These are phyloP conservation scores for Eumerus sabulonum DNA, from an alignment of 2,888 invertebrate genomes.

Conservation along the genomic window DNA sequence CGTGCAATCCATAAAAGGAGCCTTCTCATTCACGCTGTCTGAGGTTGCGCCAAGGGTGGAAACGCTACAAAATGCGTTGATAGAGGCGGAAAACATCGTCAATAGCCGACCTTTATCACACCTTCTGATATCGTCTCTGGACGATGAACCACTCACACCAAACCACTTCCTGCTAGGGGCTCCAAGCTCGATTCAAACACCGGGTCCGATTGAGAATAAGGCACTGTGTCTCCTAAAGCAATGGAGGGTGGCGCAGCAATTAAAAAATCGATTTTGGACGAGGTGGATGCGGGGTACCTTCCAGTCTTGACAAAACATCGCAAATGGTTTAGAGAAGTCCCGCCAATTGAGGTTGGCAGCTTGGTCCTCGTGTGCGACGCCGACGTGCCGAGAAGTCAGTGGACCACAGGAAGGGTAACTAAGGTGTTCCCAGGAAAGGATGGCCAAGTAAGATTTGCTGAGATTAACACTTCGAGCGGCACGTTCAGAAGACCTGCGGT, in stretches of 20 bases:
- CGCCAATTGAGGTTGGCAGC: background rate
- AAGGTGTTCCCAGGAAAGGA: constrained; percentile 1
- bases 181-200: constrained; percentile 15
- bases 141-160: constrained; percentile 40
- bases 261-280: constrained; percentile 32
- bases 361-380: constrained; percentile 7
- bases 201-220: constrained; percentile 5
- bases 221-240: constrained; percentile 24
- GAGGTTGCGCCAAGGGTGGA: constrained; percentile 9
- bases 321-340: constrained; percentile 10
- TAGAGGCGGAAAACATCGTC: constrained; percentile 11
- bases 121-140: constrained; percentile 13
- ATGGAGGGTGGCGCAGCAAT: constrained; percentile 18
- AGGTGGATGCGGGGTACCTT: constrained; percentile 22
- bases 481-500: constrained; percentile 44
- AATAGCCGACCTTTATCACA: constrained; percentile 10
- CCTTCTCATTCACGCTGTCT: constrained; percentile 2
- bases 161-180: constrained; percentile 40
- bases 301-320: background rate
- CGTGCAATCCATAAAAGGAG: constrained; percentile 17
- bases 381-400: constrained; percentile 42
- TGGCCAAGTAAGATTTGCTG: constrained; percentile 42
- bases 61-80: constrained; percentile 13
- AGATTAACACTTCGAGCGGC: constrained; percentile 31
- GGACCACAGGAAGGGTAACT: constrained; percentile 36